Evolutionary conservation across 2,113 vertebrate species (phyloP).

Genomic region (Piaya cayana): DNA sequence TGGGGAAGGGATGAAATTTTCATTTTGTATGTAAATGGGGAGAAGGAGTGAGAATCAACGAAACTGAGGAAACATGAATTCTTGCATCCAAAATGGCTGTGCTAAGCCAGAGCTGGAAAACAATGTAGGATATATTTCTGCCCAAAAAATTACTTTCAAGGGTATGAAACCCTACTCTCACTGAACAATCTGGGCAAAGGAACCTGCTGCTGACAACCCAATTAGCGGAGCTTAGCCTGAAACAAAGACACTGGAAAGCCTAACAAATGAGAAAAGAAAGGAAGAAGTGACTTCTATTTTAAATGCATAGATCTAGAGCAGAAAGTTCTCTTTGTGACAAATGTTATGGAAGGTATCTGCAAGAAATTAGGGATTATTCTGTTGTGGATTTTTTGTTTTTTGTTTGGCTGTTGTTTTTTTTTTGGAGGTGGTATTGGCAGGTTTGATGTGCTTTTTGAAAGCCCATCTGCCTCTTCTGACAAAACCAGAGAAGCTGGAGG

Average conservation of each 20-base stretch:
- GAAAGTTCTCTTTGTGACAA: neutral
- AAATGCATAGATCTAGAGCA: neutral
- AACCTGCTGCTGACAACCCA: neutral
- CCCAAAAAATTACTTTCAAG: neutral
- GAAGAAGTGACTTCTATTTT: neutral
- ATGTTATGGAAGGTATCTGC: neutral
- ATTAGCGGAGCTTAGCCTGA: neutral
- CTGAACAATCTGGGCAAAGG: neutral
- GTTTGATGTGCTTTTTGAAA: neutral
- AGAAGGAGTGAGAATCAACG: constrained; percentile 20
- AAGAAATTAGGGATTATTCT: neutral
- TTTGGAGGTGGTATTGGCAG: neutral
- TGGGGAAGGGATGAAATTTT: neutral
- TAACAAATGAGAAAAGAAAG: neutral
- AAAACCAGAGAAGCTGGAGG: neutral
- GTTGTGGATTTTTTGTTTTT: neutral
- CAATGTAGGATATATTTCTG: neutral
- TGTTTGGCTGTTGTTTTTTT: neutral
- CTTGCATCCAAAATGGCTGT: neutral
- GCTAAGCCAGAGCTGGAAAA: neutral
- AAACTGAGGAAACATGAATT: neutral
- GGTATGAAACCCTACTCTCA: neutral
- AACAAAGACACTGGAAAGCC: neutral
- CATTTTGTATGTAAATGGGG: neutral
- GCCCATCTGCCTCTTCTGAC: neutral